A percentile compares a stretch with the other conserved stretches of the same genome.
These are phyloP conservation scores for Phrynocephalus versicolor DNA, from an alignment of 2,113 vertebrate species.

Conservation along the genomic window DNA sequence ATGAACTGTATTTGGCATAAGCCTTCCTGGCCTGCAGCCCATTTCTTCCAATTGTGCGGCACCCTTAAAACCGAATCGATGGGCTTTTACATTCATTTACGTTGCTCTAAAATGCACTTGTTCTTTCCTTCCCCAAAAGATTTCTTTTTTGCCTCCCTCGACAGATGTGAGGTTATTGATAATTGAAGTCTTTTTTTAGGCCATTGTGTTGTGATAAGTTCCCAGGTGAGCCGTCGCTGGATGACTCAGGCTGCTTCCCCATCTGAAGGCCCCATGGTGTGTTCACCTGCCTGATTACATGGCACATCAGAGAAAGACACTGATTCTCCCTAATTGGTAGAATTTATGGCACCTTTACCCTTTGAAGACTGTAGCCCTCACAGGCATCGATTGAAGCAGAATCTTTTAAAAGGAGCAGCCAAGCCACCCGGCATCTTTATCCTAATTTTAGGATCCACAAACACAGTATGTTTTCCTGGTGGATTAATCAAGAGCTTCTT, in stretches of 20 bases:
- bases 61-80: conserved; percentile 23
- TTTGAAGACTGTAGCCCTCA: conserved; percentile 39
- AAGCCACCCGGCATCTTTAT: conserved; percentile 12
- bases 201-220: conserved; percentile 9
- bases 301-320: conserved; percentile 34
- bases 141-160: conserved; percentile 1
- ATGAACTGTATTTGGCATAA: too few relatives aligned
- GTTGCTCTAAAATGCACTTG: conserved; percentile 13
- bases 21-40: too few relatives aligned
- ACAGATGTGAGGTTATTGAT: conserved; percentile 44
- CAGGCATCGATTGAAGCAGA: conserved; percentile 33
- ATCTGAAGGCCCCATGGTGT: conserved; percentile 42
- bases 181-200: conserved; percentile 35
- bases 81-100: conserved; percentile 5
- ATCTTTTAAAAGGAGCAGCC: conserved; percentile 38
- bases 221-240: conserved; percentile 8
- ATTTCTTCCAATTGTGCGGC: not conserved
- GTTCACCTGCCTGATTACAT: conserved; percentile 52
- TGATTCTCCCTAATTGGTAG: conserved; percentile 49
- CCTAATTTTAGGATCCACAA: conserved; percentile 8
- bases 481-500: conserved; percentile 22
- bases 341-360: conserved; percentile 41
- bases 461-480: conserved; percentile 15
- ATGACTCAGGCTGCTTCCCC: conserved; percentile 23
- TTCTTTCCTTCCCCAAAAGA: not conserved